Evolutionary conservation across 2,888 invertebrate species (phyloP), one percentile per base, ranked within the genome.

Genomic region (Kryphioiulus occultus): DNA sequence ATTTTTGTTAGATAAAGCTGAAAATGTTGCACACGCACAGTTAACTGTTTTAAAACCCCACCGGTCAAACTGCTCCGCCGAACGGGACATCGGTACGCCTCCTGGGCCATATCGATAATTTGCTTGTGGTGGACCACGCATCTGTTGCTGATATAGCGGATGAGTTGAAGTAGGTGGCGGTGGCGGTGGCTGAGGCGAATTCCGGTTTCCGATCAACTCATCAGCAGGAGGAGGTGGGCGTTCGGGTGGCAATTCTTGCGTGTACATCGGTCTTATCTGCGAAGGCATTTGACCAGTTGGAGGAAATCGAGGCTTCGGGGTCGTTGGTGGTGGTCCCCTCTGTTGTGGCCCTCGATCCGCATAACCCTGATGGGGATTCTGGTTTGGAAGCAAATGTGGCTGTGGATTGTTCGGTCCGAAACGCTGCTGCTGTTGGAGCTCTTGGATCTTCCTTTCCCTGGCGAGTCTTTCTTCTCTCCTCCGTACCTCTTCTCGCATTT

Each of bases 401-500:
- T 32, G 86, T 47, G 32, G 68, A 85, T n/a, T 87, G 15, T 78
- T 78, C 19, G n/a, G 88, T 88, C 35, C 89, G 83, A 3, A 35
- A 47, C 42, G 42, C 88, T 82, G 78, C 19, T 87, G 87, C 19
- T 88, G 88, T 35, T 88, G 88, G 17, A 87, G 35, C 26, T 88
- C 88, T 86, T 83, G 84, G 1, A 85, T 85, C 83, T 89, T 88
- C 86, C 85, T n/a, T n/a, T 89, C 89, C 42, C 89, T 87, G 30
- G 88, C 89, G 7, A 89, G 86, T 26, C 91, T 89, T 85, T 91
- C 91, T 88, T 91, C 91, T 26, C 95, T 91, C 85, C 95, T 92
- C 88, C 95, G 92, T 15, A 96, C 95, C 91, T 96, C 96, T 91
- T 97, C 96, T 3, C 95, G 95, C 95, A 96, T 96, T 92, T 96